Evolutionary conservation across 1,140 invertebrate genomes (phyloP).

Genomic region (Drosophila biarmipes): DNA sequence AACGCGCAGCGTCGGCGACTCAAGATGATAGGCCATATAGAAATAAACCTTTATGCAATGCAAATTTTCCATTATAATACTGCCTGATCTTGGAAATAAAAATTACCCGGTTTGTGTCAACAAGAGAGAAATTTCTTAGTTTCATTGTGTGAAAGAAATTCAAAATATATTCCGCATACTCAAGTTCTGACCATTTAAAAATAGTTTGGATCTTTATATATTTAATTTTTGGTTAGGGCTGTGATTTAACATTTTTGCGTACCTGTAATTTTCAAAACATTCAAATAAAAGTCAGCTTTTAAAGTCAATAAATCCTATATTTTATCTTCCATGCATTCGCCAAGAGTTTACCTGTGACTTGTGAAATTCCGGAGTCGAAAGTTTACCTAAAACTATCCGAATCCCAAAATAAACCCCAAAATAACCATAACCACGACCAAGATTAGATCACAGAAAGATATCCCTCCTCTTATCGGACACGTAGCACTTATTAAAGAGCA

Average conservation of each 20-base stretch:
- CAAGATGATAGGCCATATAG: conserved; percentile 40
- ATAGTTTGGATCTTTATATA: not conserved
- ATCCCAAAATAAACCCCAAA: not conserved
- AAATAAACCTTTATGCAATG: conserved; percentile 48
- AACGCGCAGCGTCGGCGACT: conserved; percentile 1
- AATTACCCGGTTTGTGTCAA: conserved; percentile 18
- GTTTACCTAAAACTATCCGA: not conserved
- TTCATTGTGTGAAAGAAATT: not conserved
- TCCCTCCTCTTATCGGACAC: conserved; percentile 20
- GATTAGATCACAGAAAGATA: conserved; percentile 6
- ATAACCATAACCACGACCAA: conserved; percentile 1
- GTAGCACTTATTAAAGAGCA: conserved; percentile 35
- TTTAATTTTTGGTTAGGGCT: not conserved
- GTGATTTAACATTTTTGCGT: not conserved
- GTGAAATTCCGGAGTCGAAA: not conserved
- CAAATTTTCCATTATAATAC: conserved; percentile 36
- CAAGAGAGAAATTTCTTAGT: not conserved
- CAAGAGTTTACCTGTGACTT: not conserved
- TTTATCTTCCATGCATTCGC: not conserved
- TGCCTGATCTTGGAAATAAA: conserved; percentile 17
- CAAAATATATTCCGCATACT: not conserved
- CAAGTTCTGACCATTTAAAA: not conserved
- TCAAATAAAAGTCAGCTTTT: not conserved
- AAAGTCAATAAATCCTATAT: not conserved
- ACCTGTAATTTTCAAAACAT: not conserved